Base-by-base conservation (phyloP, 2,113 vertebrate species). In the Bufo bufo region DNA sequence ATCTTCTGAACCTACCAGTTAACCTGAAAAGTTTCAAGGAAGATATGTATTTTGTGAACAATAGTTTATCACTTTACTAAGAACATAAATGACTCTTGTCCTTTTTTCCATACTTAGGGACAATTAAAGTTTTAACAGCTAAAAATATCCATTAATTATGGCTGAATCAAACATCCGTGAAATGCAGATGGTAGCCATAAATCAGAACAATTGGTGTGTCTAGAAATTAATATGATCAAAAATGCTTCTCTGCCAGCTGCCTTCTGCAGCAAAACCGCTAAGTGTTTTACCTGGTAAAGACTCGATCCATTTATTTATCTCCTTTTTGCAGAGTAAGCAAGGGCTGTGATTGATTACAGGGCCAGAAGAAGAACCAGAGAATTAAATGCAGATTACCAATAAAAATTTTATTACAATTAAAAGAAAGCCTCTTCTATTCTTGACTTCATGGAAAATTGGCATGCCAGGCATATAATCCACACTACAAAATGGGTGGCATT, bases 121-220 rank as follows among this genome's bases (percentile, higher is more conserved):
- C 82, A 92, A 91, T 93, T 94, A 92, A 92, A 91, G 13, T 92
- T 92, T 85, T 85, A 90, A 84, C 82, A 92, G 90, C 91, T 90
- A 89, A 93, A 92, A 93, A 94, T 91, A 93, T 91, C 90, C 91
- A 92, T 93, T 95, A 95, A 95, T 95, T 95, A 95, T 89, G 93
- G 90, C 87, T 91, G 20, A 85, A 92, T 90, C 91, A 92, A 92
- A 90, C 91, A 90, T 65, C 93, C 93, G 91, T 93, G 91, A 93
- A 95, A 93, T 93, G 90, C 92, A 95, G 92, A 93, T 93, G 93
- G 93, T 92, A 95, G 94, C 90, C 88, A 94, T 93, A 94, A 96
- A 96, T 96, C 92, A 94, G 85, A 93, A 94, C 91, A 96, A 96
- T 96, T 94, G 94, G 90, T 91, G 91, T 95, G 93, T 95, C 91